phyloP scores from a whole-genome alignment of 1,140 invertebrate genomes.

The Orchesella cincta region DNA sequence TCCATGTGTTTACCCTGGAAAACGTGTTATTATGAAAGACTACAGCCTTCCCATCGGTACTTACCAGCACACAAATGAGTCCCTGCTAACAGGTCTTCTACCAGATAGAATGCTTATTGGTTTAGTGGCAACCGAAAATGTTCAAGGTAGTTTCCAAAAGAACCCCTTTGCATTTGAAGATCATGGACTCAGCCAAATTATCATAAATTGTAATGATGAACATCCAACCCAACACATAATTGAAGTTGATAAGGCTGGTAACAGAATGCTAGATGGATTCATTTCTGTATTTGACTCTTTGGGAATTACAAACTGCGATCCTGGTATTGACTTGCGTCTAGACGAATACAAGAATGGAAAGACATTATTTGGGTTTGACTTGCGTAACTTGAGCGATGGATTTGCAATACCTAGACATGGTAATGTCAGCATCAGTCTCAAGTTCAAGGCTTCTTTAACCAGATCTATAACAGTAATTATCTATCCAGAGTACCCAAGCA shows the following conservation, averaged over 20 bases:
- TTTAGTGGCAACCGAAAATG: slow-evolving; percentile 33
- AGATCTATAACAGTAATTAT: background rate
- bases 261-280: background rate
- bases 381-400: slow-evolving; percentile 9
- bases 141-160: background rate
- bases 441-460: background rate
- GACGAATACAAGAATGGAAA: slow-evolving; percentile 20
- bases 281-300: slow-evolving; percentile 3
- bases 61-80: background rate
- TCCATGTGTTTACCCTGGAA: slow-evolving; percentile 28
- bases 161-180: slow-evolving; percentile 26
- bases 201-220: background rate
- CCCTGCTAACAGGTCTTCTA: slow-evolving; percentile 29
- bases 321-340: background rate
- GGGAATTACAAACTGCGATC: background rate
- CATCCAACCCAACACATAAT: background rate
- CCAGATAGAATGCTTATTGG: slow-evolving; percentile 25
- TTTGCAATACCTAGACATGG: background rate
- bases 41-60: slow-evolving; percentile 9
- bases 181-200: slow-evolving; percentile 7
- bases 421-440: background rate
- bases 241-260: background rate
- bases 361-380: slow-evolving; percentile 7
- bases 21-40: background rate
- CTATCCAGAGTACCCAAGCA: background rate